Evolutionary conservation across 2,888 invertebrate species (phyloP).

Genomic region (Sesia apiformis): DNA sequence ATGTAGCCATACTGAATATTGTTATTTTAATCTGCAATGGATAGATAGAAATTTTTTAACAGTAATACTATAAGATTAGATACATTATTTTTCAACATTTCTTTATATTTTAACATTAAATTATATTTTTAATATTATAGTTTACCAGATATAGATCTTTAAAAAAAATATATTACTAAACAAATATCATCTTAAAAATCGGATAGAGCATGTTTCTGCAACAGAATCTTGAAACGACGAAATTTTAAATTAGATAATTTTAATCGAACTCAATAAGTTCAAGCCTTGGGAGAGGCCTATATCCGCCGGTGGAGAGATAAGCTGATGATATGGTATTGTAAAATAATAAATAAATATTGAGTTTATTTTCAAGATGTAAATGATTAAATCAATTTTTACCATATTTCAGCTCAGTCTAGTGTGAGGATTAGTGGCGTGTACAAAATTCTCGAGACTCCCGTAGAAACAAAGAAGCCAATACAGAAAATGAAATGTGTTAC

Average conservation of each 20-base stretch:
- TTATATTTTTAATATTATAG: too few relatives aligned
- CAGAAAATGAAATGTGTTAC: slow-evolving; percentile 17
- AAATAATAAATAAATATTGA: background rate
- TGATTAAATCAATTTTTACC: background rate
- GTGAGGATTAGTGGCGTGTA: slow-evolving; percentile 53
- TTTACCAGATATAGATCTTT: too few relatives aligned
- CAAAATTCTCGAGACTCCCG: slow-evolving; percentile 48
- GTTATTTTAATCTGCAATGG: too few relatives aligned
- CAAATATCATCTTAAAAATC: too few relatives aligned
- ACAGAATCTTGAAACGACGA: background rate
- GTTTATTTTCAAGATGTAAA: background rate
- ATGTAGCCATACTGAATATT: too few relatives aligned
- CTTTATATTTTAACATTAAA: too few relatives aligned
- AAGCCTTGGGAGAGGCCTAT: too few relatives aligned
- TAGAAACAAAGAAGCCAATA: slow-evolving; percentile 19
- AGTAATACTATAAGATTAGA: too few relatives aligned
- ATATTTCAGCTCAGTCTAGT: slow-evolving; percentile 25
- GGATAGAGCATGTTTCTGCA: too few relatives aligned
- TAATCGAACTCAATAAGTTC: slow-evolving; percentile 2
- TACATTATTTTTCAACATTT: too few relatives aligned
- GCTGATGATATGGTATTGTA: background rate
- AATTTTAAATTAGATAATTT: background rate
- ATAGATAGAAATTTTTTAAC: too few relatives aligned
- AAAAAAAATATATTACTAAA: too few relatives aligned
- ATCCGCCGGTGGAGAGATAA: background rate